A percentile compares a stretch with the other conserved stretches of the same genome.
Conservation (phyloP, 2,888 invertebrate genomes). For the Hipparchia semele region DNA sequence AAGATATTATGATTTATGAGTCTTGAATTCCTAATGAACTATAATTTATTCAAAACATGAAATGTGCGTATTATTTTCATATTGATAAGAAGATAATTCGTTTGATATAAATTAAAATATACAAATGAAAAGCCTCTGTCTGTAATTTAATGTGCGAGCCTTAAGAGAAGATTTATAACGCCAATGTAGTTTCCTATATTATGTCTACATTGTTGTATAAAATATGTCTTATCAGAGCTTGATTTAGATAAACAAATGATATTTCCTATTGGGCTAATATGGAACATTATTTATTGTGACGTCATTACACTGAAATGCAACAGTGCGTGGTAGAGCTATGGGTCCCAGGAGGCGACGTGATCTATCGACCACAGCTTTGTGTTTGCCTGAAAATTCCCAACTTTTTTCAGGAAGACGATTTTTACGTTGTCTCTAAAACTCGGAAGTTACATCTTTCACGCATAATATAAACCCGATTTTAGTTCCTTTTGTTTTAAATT, state of each 20-base stretch:
- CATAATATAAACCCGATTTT: too few species aligned
- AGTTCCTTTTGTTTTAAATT: too few species aligned
- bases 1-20: not conserved
- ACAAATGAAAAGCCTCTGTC: not conserved
- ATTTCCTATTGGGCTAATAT: too few species aligned
- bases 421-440: not conserved
- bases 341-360: slow-evolving; percentile 6
- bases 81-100: not conserved
- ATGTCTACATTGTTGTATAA: too few species aligned
- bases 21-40: slow-evolving; percentile 1
- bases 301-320: not conserved
- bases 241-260: too few species aligned
- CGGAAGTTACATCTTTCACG: not conserved
- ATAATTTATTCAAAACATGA: not conserved
- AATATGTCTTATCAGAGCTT: too few species aligned
- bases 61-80: not conserved
- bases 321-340: not conserved
- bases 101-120: not conserved
- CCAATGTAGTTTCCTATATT: too few species aligned
- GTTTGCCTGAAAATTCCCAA: not conserved
- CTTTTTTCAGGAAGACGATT: not conserved
- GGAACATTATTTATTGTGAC: too few species aligned
- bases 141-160: too few species aligned
- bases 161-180: too few species aligned
- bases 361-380: not conserved